A percentile compares a stretch with the other conserved stretches of the same genome.
phyloP scores from a whole-genome alignment of 2,113 vertebrate genomes.

The Corapipo altera region DNA sequence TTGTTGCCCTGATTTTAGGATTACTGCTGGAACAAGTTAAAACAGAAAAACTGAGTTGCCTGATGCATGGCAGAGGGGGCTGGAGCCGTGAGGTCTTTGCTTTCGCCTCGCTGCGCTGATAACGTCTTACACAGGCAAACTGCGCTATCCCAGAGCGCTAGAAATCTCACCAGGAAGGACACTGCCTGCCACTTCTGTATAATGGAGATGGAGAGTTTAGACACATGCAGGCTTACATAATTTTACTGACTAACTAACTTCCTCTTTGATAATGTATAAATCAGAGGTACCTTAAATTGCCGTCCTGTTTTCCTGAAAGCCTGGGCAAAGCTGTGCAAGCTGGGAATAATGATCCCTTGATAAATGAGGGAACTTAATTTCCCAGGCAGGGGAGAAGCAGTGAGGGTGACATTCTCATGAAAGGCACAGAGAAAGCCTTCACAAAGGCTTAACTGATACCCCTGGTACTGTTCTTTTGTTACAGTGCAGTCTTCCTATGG shows the following conservation, averaged over 20 bases:
- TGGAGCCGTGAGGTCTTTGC: conserved; percentile 2
- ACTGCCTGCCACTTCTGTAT: background rate
- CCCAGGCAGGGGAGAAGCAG: background rate
- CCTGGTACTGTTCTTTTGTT: background rate
- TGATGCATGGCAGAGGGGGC: background rate
- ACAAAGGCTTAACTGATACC: background rate
- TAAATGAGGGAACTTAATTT: conserved; percentile 5
- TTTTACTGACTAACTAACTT: conserved; percentile 43
- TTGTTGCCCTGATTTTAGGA: conserved; percentile 40
- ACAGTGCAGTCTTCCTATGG: background rate
- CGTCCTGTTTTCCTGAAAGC: background rate
- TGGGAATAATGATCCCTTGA: conserved; percentile 23
- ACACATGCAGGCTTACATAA: conserved; percentile 15
- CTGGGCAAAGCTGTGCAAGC: background rate
- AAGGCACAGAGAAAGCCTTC: background rate
- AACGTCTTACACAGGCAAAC: background rate
- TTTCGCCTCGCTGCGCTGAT: background rate
- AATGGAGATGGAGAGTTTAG: conserved; percentile 24
- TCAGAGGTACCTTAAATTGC: conserved; percentile 42
- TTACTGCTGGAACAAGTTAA: conserved; percentile 13
- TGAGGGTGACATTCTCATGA: background rate
- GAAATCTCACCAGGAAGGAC: background rate
- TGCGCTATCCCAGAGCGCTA: background rate
- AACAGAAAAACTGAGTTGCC: background rate
- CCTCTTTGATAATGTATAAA: conserved; percentile 42